Evolutionary conservation across 2,888 invertebrate genomes (phyloP), one percentile per base, ranked within the genome.

Genomic region (Thelaira solivaga): DNA sequence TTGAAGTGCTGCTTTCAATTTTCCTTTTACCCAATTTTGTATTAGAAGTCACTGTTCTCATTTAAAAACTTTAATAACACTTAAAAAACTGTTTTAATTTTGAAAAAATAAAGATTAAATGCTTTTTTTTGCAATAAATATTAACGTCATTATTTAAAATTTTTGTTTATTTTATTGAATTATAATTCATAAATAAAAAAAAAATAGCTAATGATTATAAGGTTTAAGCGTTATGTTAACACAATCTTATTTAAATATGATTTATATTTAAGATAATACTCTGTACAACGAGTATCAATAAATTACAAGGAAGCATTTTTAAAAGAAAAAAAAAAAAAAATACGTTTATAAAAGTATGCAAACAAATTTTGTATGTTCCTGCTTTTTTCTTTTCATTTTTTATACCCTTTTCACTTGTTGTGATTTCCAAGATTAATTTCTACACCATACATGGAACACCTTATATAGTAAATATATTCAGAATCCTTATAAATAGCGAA

Each of bases 141-240:
- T 31, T 55, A 8, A 24, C 24, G 22, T 16, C 24, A 5, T 2
- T 11, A 4, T n/a, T n/a, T n/a, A n/a, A n/a, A n/a, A n/a, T n/a
- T n/a, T n/a, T 31, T 18, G 8, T 59, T 2, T 16, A 49, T 16
- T 8, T 22, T 36, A 45, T 39, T n/a, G 13, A 36, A 43, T 61
- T 43, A 74, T 67, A 61, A 68, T 68, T 74, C 68, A 61, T 29
- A 53, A 61, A 53, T 67, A 61, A n/a, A n/a, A 26, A n/a, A 53
- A 53, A 53, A 76, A 34, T 36, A 67, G 78, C 74, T 74, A 65
- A 53, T 65, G 69, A 78, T 78, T 74, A 65, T 53, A 69, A 74
- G 78, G n/a, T 78, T 78, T 65, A 69, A 69, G 41, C 65, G 78
- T 65, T 78, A 61, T 78, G 78, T 78, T 78, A 78, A 78, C 78